Evolutionary conservation across 2,113 vertebrate species (phyloP).

Genomic region (Labrus mixtus): DNA sequence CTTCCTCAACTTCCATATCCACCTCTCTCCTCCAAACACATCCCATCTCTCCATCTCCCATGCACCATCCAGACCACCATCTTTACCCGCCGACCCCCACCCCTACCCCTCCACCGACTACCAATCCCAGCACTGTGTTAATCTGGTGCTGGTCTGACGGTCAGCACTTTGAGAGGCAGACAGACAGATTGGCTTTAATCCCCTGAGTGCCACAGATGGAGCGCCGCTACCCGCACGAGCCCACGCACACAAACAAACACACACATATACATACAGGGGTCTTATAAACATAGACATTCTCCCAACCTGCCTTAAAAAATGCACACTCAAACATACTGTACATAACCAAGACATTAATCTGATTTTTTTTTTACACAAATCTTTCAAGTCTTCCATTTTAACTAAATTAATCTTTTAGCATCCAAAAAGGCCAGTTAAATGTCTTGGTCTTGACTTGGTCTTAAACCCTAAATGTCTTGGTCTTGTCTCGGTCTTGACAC

Average conservation of each 20-base stretch:
- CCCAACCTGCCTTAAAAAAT: no score
- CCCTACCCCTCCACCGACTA: background rate
- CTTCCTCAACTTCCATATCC: slow-evolving; percentile 33
- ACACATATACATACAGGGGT: slow-evolving; percentile 31
- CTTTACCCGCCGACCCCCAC: background rate
- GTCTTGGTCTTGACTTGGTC: no score
- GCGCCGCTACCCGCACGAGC: slow-evolving; percentile 70
- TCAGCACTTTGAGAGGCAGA: slow-evolving; percentile 82
- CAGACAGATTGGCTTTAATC: slow-evolving; percentile 84
- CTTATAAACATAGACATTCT: no score
- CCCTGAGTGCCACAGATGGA: slow-evolving; percentile 83
- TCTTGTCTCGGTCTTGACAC: no score
- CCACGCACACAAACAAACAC: slow-evolving; percentile 46
- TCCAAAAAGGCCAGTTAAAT: no score
- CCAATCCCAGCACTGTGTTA: slow-evolving; percentile 78
- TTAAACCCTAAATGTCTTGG: no score
- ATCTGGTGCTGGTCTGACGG: slow-evolving; percentile 79
- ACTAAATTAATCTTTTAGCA: no score
- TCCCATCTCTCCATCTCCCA: slow-evolving; percentile 6
- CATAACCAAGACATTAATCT: no score
- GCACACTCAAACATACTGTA: no score
- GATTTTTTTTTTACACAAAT: no score
- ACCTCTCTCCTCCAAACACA: background rate
- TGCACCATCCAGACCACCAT: background rate
- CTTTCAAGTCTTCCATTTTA: no score